A percentile compares a stretch with the other conserved stretches of the same genome.
Evolutionary conservation across 2,113 vertebrate genomes (phyloP).

Genomic region (Willisornis vidua): DNA sequence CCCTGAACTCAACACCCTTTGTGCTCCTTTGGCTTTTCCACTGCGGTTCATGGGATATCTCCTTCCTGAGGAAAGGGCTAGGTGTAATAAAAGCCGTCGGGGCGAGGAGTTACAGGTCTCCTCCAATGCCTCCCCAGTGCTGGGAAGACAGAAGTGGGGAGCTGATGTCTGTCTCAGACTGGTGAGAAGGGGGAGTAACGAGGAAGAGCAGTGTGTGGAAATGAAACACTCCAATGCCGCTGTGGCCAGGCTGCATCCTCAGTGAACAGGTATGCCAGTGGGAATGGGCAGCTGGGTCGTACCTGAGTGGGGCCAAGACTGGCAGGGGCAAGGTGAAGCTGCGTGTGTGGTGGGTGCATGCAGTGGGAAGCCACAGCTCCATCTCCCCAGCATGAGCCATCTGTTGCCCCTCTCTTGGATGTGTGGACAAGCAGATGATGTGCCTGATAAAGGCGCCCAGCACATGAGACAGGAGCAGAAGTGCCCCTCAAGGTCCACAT

Average conservation of each 20-base stretch:
- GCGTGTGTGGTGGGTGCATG: fast-evolving
- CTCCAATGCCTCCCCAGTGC: neutral
- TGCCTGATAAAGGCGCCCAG: fast-evolving
- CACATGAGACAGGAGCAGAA: neutral
- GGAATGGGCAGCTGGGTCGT: neutral
- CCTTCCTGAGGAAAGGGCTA: conserved; percentile 50
- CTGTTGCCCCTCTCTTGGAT: neutral
- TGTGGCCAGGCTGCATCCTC: neutral
- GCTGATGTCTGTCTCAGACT: neutral
- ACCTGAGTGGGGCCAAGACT: fast-evolving
- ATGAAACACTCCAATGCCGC: neutral
- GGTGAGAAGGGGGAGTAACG: neutral
- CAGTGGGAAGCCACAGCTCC: fast-evolving
- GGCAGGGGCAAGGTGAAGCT: neutral
- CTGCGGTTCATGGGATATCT: conserved; percentile 27
- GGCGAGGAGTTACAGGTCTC: neutral
- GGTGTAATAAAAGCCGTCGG: conserved; percentile 23
- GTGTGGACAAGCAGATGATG: neutral
- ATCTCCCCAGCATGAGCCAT: neutral
- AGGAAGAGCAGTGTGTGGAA: neutral
- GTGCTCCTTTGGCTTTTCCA: conserved; percentile 53
- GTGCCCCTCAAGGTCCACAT: too few species aligned
- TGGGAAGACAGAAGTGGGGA: neutral
- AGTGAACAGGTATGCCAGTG: neutral
- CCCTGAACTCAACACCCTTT: conserved; percentile 40